phyloP scores from a whole-genome alignment of 1,140 invertebrate species.

The Drosophila gunungcola region DNA sequence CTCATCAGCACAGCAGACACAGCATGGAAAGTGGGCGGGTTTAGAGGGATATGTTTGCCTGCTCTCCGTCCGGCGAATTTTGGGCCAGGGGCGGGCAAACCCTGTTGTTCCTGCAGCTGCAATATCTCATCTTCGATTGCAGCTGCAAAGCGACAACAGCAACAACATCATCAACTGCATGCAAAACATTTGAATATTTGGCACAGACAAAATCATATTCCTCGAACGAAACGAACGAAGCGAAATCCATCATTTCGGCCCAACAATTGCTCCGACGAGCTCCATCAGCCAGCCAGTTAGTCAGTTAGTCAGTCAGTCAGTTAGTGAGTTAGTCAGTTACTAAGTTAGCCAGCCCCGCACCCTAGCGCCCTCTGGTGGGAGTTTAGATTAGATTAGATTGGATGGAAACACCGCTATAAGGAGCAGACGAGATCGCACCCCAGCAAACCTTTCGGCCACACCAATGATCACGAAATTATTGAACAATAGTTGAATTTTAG shows the following conservation, averaged over 20 bases:
- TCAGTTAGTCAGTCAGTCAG: neutral
- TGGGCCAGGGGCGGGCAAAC: slow-evolving; percentile 60
- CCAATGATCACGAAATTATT: slow-evolving; percentile 66
- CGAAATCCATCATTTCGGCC: slow-evolving; percentile 47
- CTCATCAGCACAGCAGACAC: slow-evolving; percentile 54
- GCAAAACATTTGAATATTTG: slow-evolving; percentile 41
- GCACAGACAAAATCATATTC: slow-evolving; percentile 63
- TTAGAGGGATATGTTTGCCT: slow-evolving; percentile 83
- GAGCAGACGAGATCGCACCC: slow-evolving; percentile 31
- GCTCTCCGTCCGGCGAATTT: slow-evolving; percentile 31
- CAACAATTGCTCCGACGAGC: slow-evolving; percentile 49
- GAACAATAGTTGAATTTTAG: slow-evolving; percentile 84
- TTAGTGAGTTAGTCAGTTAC: slow-evolving; percentile 15
- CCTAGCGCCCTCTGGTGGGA: slow-evolving; percentile 65
- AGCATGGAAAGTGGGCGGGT: slow-evolving; percentile 82
- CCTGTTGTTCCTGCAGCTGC: slow-evolving; percentile 44
- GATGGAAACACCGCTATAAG: slow-evolving; percentile 66
- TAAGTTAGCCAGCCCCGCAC: slow-evolving; percentile 7
- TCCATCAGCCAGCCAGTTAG: slow-evolving; percentile 45
- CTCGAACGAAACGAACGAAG: slow-evolving; percentile 52
- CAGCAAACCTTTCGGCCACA: slow-evolving; percentile 75
- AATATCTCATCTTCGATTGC: slow-evolving; percentile 16
- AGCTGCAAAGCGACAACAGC: slow-evolving; percentile 34
- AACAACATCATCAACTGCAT: slow-evolving; percentile 54
- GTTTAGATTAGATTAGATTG: slow-evolving; percentile 69